Evolutionary conservation across 2,797 vertebrate genomes (phyloP), one percentile per base, ranked within the genome.

Genomic region (Carapus acus): DNA sequence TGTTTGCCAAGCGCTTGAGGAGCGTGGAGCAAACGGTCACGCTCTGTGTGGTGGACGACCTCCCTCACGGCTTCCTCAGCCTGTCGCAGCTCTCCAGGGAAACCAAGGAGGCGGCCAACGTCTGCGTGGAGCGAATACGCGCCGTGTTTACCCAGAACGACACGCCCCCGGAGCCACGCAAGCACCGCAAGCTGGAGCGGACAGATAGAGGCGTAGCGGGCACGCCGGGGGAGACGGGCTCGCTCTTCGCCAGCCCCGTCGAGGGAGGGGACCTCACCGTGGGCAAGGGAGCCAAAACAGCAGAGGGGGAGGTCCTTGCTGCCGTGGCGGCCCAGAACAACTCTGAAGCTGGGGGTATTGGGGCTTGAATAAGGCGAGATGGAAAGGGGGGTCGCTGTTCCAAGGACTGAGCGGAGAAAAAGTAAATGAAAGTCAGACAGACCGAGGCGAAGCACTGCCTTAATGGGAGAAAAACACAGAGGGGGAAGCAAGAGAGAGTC

Each of bases 21-120:
- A 65, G 56, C 31, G 40, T 91, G 29, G 83, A 82, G 39, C 90
- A 84, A 71, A 89, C 89, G 0, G 92, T 95, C 78, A 91, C 89
- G 2, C 79, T 95, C 49, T 88, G 86, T 22, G 87, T 94, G 34
- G 89, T 95, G 49, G 92, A 93, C 41, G 92, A 94, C 81, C 89
- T 95, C 57, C 93, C 93, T 2, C 93, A 96, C 1, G 93, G 93
- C 69, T 96, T 95, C 79, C 91, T 96, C 56, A 93, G 91, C 82
- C 87, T 96, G 55, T 91, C 90, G 0, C 80, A 91, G 39, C 84
- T 96, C 66, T 91, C 89, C 47, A 85, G 53, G 4, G 93, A 96
- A 74, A 94, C 93, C 0, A 86, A 87, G 12, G 88, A 91, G 54
- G 93, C 93, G 0, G 67, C 91, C 0, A 70, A 83, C 0, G 71